Percentiles rank a stretch among this genome's conserved stretches.
phyloP scores from a whole-genome alignment of 1,140 invertebrate species.

The Cheumatopsyche charites region DNA sequence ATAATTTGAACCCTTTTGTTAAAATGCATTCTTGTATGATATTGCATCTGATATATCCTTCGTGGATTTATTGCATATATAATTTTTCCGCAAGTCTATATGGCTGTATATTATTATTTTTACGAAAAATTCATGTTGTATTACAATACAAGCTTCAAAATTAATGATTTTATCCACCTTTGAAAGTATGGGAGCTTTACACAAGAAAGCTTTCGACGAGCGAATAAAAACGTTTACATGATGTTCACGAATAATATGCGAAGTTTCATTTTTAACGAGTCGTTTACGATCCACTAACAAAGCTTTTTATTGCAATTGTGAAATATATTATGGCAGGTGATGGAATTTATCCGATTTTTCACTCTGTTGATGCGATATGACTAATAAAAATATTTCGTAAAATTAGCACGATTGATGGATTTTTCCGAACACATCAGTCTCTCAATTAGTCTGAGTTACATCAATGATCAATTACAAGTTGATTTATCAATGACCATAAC shows the following conservation, averaged over 20 bases:
- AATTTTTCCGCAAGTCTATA: too few relatives aligned
- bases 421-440: too few relatives aligned
- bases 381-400: too few relatives aligned
- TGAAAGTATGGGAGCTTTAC: conserved; percentile 1
- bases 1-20: conserved; percentile 22
- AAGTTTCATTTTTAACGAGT: not conserved
- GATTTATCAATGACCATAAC: conserved; percentile 17
- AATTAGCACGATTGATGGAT: too few relatives aligned
- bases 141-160: too few relatives aligned
- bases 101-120: too few relatives aligned
- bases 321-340: not conserved
- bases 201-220: not conserved
- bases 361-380: too few relatives aligned
- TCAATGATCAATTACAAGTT: conserved; percentile 12
- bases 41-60: too few relatives aligned
- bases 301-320: not conserved
- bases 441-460: not conserved
- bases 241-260: conserved; percentile 8
- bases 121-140: too few relatives aligned
- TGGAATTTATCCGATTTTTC: too few relatives aligned
- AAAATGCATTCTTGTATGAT: not conserved
- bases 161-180: too few relatives aligned
- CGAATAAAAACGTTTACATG: not conserved
- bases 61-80: too few relatives aligned
- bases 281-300: conserved; percentile 19